Base-by-base conservation (phyloP, 2,113 vertebrate genomes). In the Pygoscelis adeliae region DNA sequence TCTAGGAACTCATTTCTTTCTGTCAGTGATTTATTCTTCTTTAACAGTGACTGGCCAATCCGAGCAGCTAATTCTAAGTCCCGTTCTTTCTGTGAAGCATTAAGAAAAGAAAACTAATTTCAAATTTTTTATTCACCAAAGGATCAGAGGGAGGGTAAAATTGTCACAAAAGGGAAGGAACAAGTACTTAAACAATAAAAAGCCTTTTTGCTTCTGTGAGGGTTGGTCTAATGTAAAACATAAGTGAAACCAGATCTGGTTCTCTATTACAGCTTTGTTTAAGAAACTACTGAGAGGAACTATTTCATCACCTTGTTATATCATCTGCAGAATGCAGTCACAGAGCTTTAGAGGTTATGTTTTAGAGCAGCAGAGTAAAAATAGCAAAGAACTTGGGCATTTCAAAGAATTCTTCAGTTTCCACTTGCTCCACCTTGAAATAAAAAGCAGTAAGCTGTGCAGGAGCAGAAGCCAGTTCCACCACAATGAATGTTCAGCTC, bases 51-150 rank as follows among this genome's bases (percentile, higher is more conserved):
- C 98, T 99, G 99, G 94, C 99, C 99, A 15, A 99, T 99, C 49
- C 99, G 99, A 95, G 99, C 99, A 19, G 99, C 99, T 90, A 99
- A 98, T 98, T 99, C 99, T 97, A 99, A 97, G 97, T 99, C 99
- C n/a, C 99, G 99, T 97, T 99, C 99, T 99, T 99, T 99, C 99
- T 99, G 97, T 76, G 71, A 50, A 80, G 50, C 47, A 73, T 80
- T 80, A 94, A 85, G 87, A 50, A 97, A 52, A 93, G 30, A 61
- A 95, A 92, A 6, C 5, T 27, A n/a, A 66, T 40, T 81, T 89
- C 32, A 82, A 32, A 27, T 36, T 77, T 79, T 81, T 85, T 30
- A n/a, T 67, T 96, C 59, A 80, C 9, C 15, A 50, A 89, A n/a
- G 40, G 42, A 71, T 89, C 32, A 59, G 25, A 76, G n/a, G 7